Evolutionary conservation across 2,113 vertebrate species (phyloP).

Genomic region (Mus pahari): DNA sequence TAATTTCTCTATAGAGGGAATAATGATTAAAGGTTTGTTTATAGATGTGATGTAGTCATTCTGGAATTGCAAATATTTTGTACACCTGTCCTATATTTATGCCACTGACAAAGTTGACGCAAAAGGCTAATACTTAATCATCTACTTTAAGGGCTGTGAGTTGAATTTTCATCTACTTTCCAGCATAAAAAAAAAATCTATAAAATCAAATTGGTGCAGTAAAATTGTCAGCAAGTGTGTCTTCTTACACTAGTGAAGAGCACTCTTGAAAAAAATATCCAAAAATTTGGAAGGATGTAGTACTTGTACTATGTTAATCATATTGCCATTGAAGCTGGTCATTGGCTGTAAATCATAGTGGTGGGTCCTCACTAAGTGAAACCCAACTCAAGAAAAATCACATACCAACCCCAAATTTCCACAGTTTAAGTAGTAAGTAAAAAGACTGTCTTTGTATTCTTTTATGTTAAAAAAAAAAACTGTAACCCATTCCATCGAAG

Average conservation of each 20-base stretch:
- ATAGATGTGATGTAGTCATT: constrained; percentile 6
- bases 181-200: neutral
- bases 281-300: neutral
- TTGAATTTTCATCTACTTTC: constrained; percentile 50
- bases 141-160: neutral
- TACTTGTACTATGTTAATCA: neutral
- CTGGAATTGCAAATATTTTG: neutral
- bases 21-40: neutral
- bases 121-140: neutral
- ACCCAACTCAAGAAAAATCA: constrained; percentile 9
- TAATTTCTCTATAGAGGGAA: neutral
- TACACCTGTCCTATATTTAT: constrained; percentile 26
- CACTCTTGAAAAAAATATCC: neutral
- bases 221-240: constrained; percentile 35
- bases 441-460: neutral
- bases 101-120: neutral
- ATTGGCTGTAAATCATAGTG: neutral
- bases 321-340: constrained; percentile 37
- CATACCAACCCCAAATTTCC: neutral
- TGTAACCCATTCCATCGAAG: neutral
- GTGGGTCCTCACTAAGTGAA: constrained; percentile 19
- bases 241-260: neutral
- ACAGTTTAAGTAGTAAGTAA: constrained; percentile 8
- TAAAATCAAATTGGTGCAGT: constrained; percentile 1
- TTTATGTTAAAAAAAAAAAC: neutral